Evolutionary conservation across 35 echinoderm and acorn worm genomes (phyloP), one percentile per base, ranked within the genome.

Genomic region (Apostichopus parvimensis): DNA sequence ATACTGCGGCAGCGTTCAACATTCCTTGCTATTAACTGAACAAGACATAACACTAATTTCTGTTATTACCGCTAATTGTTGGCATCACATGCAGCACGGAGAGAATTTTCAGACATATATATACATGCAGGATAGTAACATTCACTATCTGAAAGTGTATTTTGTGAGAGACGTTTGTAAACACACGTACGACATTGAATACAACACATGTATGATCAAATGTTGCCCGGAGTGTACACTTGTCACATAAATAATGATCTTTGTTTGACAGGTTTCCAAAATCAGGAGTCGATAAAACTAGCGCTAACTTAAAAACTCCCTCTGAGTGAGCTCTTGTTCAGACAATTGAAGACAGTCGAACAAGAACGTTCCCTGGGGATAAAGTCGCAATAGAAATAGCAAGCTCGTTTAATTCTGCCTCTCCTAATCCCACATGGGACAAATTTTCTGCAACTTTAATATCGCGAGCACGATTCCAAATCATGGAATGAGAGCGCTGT

Each of bases 1-100:
- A 84, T 84, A 84, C 81, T 84, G 81, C 81, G 13, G 57, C 55
- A 25, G 81, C 17, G 81, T 58, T 84, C 54, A 58, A 84, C 81
- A 84, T 84, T 84, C 81, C 81, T 84, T 4, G 17, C 81, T 84
- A 84, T 58, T 84, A 84, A 56, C n/a, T 24, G 11, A 14, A 84
- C 81, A 84, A 84, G 54, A 84, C 54, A 58, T n/a, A 58, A 18
- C 7, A 56, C 56, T 84, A 84, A 84, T 84, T 84, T 59, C 34
- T 58, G 12, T 84, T 59, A 84, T 80, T 84, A 59, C 81, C 14
- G 22, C 53, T 58, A 84, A 84, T 84, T 56, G 5, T 18, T 20
- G 57, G 58, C 81, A 59, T 84, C 57, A 58, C 34, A 0, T 45
- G 6, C 81, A 58, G 81, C 81, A 58, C 18, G 58, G 23, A 59